These are phyloP conservation scores for Sebastes nivosus DNA, from an alignment of 2,797 vertebrate genomes.

Conservation along the genomic window DNA sequence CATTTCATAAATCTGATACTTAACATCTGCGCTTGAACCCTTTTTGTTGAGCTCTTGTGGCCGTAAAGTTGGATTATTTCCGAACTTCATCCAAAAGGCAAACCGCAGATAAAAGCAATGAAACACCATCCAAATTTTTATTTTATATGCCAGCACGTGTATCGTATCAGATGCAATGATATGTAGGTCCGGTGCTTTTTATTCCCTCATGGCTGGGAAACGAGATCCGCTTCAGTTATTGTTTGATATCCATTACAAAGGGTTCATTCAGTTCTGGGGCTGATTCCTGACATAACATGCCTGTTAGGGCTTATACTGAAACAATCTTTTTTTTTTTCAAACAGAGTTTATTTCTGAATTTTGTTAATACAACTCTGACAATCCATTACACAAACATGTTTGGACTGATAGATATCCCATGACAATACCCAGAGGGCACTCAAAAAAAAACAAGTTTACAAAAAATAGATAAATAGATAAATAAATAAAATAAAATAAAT, in stretches of 20 bases:
- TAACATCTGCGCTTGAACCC: conserved; percentile 35
- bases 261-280: conserved; percentile 45
- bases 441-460: too few species aligned
- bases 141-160: conserved; percentile 62
- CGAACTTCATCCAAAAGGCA: conserved; percentile 24
- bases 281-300: conserved; percentile 40
- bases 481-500: too few species aligned
- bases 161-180: conserved; percentile 71
- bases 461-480: too few species aligned
- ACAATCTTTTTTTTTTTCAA: neutral
- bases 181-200: conserved; percentile 56
- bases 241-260: conserved; percentile 80
- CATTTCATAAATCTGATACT: conserved; percentile 24
- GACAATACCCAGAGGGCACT: too few species aligned
- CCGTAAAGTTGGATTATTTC: conserved; percentile 48
- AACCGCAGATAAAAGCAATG: conserved; percentile 53
- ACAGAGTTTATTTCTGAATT: too few species aligned
- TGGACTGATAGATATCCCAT: too few species aligned
- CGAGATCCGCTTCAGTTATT: conserved; percentile 68
- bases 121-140: conserved; percentile 61
- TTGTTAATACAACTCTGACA: too few species aligned
- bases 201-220: conserved; percentile 67
- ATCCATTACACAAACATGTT: too few species aligned
- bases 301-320: conserved; percentile 10
- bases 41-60: conserved; percentile 24